Percentiles rank a stretch among this genome's conserved stretches.
These are phyloP conservation scores for Cephalopachus bancanus DNA, from an alignment of 2,797 vertebrate genomes.

Conservation along the genomic window DNA sequence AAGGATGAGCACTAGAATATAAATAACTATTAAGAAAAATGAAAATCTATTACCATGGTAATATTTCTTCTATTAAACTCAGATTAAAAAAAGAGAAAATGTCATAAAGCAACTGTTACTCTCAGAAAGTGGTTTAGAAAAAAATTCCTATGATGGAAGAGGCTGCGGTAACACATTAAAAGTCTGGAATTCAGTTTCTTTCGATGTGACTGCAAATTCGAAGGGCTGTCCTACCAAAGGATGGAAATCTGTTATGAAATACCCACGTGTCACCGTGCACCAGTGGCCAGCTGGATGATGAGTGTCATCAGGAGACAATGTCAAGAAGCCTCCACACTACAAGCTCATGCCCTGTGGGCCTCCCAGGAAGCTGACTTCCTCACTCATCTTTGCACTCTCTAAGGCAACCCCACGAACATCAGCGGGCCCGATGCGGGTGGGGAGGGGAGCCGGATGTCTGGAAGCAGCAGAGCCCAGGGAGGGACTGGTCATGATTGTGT, in stretches of 20 bases:
- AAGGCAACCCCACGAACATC: too few species aligned
- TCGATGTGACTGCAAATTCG: background rate
- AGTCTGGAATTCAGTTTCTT: slow-evolving; percentile 42
- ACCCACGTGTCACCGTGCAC: background rate
- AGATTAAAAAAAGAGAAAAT: slow-evolving; percentile 69
- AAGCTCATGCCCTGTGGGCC: background rate
- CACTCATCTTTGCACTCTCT: background rate
- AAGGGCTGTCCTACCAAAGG: background rate
- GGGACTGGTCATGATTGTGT: background rate
- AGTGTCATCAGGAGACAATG: background rate
- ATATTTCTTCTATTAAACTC: slow-evolving; percentile 79
- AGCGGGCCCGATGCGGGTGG: background rate
- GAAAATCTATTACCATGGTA: slow-evolving; percentile 81
- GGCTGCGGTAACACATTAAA: background rate
- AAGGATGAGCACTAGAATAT: slow-evolving; percentile 73
- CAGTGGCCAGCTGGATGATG: background rate
- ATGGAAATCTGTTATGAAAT: background rate
- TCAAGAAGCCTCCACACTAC: slow-evolving; percentile 7
- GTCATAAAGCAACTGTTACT: background rate
- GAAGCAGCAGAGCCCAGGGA: background rate
- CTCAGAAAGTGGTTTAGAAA: slow-evolving; percentile 76
- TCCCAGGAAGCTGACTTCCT: background rate
- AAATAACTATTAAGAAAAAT: slow-evolving; percentile 79
- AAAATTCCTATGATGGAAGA: slow-evolving; percentile 11
- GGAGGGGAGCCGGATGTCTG: background rate